Percentiles rank a stretch among this genome's conserved stretches.
phyloP scores from a whole-genome alignment of 1,140 invertebrate species.

The Drosophila tristis region DNA sequence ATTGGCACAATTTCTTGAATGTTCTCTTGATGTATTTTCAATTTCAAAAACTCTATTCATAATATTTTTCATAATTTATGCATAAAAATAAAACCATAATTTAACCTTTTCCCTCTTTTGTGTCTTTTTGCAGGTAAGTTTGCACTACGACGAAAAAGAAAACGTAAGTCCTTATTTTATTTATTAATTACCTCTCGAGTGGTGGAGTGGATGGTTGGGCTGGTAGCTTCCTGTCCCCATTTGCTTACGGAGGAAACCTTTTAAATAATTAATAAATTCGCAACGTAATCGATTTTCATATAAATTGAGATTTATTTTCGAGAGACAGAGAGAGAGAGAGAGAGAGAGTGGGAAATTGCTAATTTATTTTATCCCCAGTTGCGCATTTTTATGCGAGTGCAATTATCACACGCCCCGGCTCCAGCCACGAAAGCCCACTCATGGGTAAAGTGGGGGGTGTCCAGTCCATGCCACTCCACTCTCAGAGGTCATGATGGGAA shows the following conservation, averaged over 20 bases:
- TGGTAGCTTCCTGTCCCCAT: constrained; percentile 48
- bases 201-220: constrained; percentile 5
- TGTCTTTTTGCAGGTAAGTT: constrained; percentile 72
- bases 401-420: constrained; percentile 64
- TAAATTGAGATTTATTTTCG: constrained; percentile 80
- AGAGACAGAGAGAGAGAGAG: constrained; percentile 12
- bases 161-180: constrained; percentile 76
- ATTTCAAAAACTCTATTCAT: constrained; percentile 28
- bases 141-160: constrained; percentile 79
- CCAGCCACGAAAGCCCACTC: background rate
- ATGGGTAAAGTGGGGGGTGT: no score
- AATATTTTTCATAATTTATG: constrained; percentile 29
- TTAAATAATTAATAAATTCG: constrained; percentile 77
- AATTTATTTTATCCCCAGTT: constrained; percentile 72
- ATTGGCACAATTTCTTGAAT: constrained; percentile 28
- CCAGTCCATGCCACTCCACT: no score
- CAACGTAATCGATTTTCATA: constrained; percentile 78
- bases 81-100: constrained; percentile 22
- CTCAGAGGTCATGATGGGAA: constrained; percentile 10
- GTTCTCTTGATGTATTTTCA: constrained; percentile 45
- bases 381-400: constrained; percentile 74
- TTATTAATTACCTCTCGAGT: constrained; percentile 53
- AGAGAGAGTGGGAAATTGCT: constrained; percentile 29
- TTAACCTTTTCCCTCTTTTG: constrained; percentile 31
- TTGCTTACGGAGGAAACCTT: constrained; percentile 44